These are phyloP conservation scores for Chrosomus eos DNA, from an alignment of 2,797 vertebrate species.

Conservation along the genomic window DNA sequence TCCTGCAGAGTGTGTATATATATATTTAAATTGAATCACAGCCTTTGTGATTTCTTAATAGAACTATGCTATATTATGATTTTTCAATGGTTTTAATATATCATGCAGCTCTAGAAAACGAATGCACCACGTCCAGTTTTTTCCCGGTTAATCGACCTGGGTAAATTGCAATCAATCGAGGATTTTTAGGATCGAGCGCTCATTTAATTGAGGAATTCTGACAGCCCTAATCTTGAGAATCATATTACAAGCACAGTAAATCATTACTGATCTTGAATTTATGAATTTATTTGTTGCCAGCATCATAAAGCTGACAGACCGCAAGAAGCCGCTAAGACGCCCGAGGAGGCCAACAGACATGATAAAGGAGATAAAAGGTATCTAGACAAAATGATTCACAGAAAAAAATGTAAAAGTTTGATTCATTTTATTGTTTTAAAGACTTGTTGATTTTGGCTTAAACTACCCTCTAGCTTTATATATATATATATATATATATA, in stretches of 20 bases:
- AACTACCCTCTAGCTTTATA: too few relatives aligned
- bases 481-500: too few relatives aligned
- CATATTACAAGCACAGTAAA: background rate
- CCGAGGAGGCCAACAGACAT: conserved; percentile 57
- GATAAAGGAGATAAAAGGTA: conserved; percentile 66
- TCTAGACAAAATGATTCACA: conserved; percentile 7
- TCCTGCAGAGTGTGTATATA: too few relatives aligned
- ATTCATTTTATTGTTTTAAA: background rate
- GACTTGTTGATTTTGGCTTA: too few relatives aligned
- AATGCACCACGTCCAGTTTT: background rate
- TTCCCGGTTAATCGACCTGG: accelerated
- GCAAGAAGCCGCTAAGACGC: conserved; percentile 61
- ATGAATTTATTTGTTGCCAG: conserved; percentile 61
- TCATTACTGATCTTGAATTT: background rate
- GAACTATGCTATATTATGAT: too few relatives aligned
- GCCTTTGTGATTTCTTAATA: too few relatives aligned
- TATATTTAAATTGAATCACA: too few relatives aligned
- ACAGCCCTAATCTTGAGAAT: background rate
- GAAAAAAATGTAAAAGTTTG: background rate
- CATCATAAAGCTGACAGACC: conserved; percentile 72
- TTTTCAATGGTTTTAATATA: background rate
- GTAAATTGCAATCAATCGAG: background rate
- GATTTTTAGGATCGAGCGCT: background rate
- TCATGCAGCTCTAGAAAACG: background rate
- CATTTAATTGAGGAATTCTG: background rate